Base-by-base conservation (phyloP, 2,888 invertebrate genomes). In the Trissolcus japonicus region DNA sequence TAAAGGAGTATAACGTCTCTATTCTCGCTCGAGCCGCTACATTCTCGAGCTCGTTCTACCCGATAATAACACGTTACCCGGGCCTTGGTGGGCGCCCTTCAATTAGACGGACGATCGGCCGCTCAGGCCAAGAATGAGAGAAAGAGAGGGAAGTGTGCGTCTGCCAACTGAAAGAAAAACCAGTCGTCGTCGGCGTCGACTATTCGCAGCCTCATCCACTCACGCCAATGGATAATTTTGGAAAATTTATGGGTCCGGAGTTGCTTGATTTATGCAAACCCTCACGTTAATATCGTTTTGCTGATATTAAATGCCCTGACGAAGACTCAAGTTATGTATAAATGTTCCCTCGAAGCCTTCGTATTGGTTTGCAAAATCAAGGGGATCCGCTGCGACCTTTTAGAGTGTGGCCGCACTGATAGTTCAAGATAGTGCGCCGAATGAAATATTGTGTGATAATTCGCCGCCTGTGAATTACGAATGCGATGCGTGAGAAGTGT, bases 21-120 rank as follows among this genome's bases (percentile, higher is more conserved):
- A 87, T 87, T 87, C 83, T 85, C 85, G 83, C 84, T 84, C 79
- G 79, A 80, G 80, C 83, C 82, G 85, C 81, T 82, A 84, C 75
- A 85, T 85, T 87, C 85, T 83, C 84, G 80, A 81, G 81, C 86
- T 84, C 84, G 83, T 85, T 86, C 84, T 85, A 84, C 82, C 84
- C 83, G 84, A 86, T 87, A 87, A 87, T 87, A 86, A 87, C 84
- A 87, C 82, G 84, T 86, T 86, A 85, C 85, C 83, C 84, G 82
- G 83, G 65, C 84, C 83, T 59, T 71, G 74, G 59, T 82, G 82
- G 83, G 84, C 82, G 82, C 83, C 86, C 86, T 86, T 86, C 86
- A 86, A 87, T 87, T 86, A 87, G 83, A 80, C 81, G 82, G 80
- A 75, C 81, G 83, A 83, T 86, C 63, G 84, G 86, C 83, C 81